phyloP scores from a whole-genome alignment of 2,113 vertebrate species.

The Melanerpes aurifrons region DNA sequence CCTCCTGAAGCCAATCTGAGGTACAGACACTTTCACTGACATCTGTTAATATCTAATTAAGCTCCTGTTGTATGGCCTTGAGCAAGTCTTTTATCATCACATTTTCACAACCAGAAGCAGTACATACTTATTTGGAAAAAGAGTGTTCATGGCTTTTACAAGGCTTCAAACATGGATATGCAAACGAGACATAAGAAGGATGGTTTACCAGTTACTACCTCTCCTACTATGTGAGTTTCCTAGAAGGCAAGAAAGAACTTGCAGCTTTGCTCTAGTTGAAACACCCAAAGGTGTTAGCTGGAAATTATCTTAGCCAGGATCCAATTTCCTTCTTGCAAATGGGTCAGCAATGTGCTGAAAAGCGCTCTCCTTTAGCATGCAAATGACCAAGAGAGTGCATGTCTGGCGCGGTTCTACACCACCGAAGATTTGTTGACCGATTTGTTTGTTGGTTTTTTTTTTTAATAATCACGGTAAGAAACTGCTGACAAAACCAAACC shows the following conservation, averaged over 20 bases:
- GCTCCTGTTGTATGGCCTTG: not conserved
- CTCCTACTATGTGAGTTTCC: not conserved
- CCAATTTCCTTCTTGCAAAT: constrained; percentile 17
- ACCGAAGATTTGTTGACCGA: not conserved
- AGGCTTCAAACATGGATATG: not conserved
- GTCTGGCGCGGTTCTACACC: not conserved
- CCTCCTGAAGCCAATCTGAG: not conserved
- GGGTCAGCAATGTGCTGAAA: not conserved
- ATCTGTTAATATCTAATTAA: not conserved
- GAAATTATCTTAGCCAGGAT: not conserved
- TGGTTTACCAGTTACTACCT: not conserved
- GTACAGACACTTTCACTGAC: not conserved
- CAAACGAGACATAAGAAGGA: not conserved
- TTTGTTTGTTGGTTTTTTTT: not conserved
- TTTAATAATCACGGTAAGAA: not conserved
- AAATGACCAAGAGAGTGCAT: not conserved
- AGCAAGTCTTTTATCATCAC: not conserved
- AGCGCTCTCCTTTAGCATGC: constrained; percentile 20
- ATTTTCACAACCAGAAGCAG: not conserved
- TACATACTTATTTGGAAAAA: not conserved
- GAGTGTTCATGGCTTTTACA: not conserved
- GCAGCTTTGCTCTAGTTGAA: not conserved
- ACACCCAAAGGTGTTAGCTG: not conserved
- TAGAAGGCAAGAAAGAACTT: constrained; percentile 12
- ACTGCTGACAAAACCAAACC: not conserved